Evolutionary conservation across 1,140 invertebrate species (phyloP), one percentile per base, ranked within the genome.

Genomic region (Sarcophaga bullata): DNA sequence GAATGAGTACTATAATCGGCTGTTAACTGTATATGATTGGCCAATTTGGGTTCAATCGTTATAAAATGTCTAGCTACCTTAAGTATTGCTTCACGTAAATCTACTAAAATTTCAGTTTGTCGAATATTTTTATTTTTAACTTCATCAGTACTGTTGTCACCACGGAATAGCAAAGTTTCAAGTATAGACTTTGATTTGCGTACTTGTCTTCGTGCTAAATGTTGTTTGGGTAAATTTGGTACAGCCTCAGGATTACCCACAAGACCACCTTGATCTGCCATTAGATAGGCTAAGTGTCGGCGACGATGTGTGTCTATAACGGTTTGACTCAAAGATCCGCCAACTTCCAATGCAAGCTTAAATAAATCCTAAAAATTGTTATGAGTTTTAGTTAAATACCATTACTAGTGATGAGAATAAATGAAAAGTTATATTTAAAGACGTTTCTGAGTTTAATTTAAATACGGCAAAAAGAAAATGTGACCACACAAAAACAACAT

Each of bases 1-100:
- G 97, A 98, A 87, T 99, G 97, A 93, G 97, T 96, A 78, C 94
- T 95, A 90, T 99, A 99, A 91, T 99, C 98, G 80, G 98, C 96
- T 84, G 96, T 94, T 47, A 98, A 91, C 80, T 92, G 92, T n/a
- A 95, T 93, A 87, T 94, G 93, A 73, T 92, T 94, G 81, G 88
- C 80, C n/a, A 90, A 83, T 62, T 90, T 90, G 0, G 89, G 89
- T 68, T 90, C 89, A 46, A 90, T 90, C 17, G 89, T 89, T 9
- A 90, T 86, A 46, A 90, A 90, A 80, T 90, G 89, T 8, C 89
- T 85, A 8, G 87, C 88, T 82, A 92, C 92, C 83, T 95, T 94
- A 82, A 96, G 90, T 81, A 99, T 98, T n/a, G 98, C 96, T 92
- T 99, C 98, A 84, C 98, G 93, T 13, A 99, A 91, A 92, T 99